These are phyloP conservation scores for Sturmia bella DNA, from an alignment of 2,888 invertebrate species.

Conservation along the genomic window DNA sequence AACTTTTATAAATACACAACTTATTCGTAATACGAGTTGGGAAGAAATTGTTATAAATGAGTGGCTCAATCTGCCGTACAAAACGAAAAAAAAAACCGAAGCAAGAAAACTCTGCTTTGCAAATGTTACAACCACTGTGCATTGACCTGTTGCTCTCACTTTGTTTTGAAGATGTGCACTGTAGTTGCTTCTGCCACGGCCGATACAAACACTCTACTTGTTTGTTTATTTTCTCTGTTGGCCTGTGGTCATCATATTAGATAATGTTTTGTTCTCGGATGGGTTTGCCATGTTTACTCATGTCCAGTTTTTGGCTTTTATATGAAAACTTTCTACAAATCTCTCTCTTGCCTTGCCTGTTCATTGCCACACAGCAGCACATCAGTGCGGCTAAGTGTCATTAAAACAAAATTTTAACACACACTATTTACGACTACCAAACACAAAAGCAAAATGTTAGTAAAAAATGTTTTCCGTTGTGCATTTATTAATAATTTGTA, in stretches of 20 bases:
- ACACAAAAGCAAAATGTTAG: background rate
- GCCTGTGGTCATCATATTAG: slow-evolving; percentile 51
- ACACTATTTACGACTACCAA: background rate
- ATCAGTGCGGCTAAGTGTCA: background rate
- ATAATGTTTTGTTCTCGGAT: slow-evolving; percentile 29
- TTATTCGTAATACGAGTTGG: too few relatives aligned
- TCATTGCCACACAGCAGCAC: background rate
- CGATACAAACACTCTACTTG: background rate
- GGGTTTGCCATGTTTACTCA: slow-evolving; percentile 46
- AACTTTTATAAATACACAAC: too few relatives aligned
- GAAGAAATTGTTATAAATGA: too few relatives aligned
- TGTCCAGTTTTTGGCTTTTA: slow-evolving; percentile 29
- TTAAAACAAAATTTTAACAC: slow-evolving; percentile 4
- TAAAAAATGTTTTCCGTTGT: background rate
- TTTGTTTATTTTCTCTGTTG: slow-evolving; percentile 11
- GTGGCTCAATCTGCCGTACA: too few relatives aligned
- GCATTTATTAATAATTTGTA: slow-evolving; percentile 9
- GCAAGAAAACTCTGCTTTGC: too few relatives aligned
- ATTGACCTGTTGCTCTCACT: slow-evolving; percentile 13
- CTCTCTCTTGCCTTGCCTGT: background rate
- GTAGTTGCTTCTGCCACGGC: background rate
- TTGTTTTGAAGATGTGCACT: background rate
- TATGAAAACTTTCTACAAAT: slow-evolving; percentile 1
- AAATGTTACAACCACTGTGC: slow-evolving; percentile 9
- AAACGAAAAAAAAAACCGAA: too few relatives aligned